Conservation (phyloP, 2,888 invertebrate genomes). For the Anticlea derivata region DNA sequence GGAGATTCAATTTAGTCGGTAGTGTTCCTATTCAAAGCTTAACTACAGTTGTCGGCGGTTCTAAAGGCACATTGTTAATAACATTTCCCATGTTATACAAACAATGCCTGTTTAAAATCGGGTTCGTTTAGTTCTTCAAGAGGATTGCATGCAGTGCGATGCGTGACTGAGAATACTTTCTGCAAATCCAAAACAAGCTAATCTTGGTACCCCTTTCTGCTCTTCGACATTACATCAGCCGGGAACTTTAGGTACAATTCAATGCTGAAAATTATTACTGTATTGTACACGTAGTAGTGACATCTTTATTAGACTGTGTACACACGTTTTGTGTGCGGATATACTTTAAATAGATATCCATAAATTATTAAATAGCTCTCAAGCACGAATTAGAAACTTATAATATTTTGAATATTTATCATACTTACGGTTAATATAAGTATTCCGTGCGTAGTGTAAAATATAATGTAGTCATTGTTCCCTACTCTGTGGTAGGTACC, state of each 20-base stretch:
- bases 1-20: slow-evolving; percentile 46
- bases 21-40: slow-evolving; percentile 35
- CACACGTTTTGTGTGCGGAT: too few relatives aligned
- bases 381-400: background rate
- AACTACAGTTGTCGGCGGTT: background rate
- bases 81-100: too few relatives aligned
- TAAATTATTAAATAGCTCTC: background rate
- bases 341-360: background rate
- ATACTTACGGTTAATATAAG: background rate
- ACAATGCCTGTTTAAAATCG: background rate
- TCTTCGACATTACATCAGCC: slow-evolving; percentile 4
- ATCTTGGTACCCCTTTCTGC: background rate
- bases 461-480: slow-evolving; percentile 20
- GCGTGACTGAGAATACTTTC: background rate
- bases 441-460: slow-evolving; percentile 15
- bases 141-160: background rate
- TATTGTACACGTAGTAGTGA: too few relatives aligned
- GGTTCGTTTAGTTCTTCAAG: too few relatives aligned
- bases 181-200: background rate
- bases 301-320: too few relatives aligned
- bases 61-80: background rate
- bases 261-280: too few relatives aligned
- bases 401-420: too few relatives aligned
- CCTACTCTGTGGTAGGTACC: slow-evolving; percentile 1
- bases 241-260: slow-evolving; percentile 24